phyloP scores from a whole-genome alignment of 2,113 vertebrate species.

The Trogon melanurus region DNA sequence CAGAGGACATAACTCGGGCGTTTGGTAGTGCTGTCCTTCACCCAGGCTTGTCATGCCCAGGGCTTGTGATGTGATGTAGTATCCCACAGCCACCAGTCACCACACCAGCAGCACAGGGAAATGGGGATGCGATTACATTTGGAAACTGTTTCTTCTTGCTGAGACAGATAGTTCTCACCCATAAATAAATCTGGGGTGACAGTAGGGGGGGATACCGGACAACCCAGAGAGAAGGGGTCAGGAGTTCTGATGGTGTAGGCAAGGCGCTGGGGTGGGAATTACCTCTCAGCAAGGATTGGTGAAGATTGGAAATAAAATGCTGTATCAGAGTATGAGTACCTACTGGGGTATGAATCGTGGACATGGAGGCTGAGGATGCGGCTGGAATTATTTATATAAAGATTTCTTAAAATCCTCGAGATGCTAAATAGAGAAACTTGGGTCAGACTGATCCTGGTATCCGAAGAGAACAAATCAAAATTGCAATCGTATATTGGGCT shows the following conservation, averaged over 20 bases:
- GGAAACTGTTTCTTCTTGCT: background rate
- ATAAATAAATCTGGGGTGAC: background rate
- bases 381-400: background rate
- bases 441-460: background rate
- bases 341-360: accelerated
- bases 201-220: background rate
- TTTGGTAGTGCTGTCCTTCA: too few relatives aligned
- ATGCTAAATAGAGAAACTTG: too few relatives aligned
- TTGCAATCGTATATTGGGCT: accelerated
- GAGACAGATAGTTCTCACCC: background rate
- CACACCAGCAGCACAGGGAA: background rate
- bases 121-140: background rate
- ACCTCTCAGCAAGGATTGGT: accelerated
- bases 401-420: accelerated
- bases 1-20: accelerated
- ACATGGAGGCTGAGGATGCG: accelerated
- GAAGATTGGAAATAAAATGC: background rate
- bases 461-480: accelerated
- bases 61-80: accelerated
- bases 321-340: accelerated
- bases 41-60: accelerated
- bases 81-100: accelerated
- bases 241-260: background rate
- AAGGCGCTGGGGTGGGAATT: background rate
- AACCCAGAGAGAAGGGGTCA: too few relatives aligned